phyloP scores from a whole-genome alignment of 2,888 invertebrate genomes.

The Drepanosiphum platanoidis region DNA sequence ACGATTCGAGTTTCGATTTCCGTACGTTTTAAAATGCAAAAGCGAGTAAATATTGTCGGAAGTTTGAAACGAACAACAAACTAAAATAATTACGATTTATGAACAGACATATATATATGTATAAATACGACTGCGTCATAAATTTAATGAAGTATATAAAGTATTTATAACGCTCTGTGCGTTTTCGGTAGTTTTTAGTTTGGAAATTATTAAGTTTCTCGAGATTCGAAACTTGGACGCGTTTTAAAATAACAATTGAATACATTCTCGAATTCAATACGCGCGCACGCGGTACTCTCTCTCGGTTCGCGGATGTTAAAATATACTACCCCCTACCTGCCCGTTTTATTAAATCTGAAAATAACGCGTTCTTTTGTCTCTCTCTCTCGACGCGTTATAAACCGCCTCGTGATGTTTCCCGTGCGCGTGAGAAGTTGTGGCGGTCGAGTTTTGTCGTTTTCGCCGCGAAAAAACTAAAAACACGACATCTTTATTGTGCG shows the following conservation, averaged over 20 bases:
- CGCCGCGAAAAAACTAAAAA: no score
- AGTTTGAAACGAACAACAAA: background rate
- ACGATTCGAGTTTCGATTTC: background rate
- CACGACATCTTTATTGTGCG: no score
- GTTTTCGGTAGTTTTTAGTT: background rate
- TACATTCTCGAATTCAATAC: background rate
- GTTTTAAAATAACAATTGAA: background rate
- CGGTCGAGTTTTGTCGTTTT: no score
- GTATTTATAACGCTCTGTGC: background rate
- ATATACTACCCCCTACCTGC: no score
- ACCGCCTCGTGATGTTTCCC: no score
- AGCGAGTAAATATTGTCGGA: background rate
- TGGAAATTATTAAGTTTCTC: background rate
- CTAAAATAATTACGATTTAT: conserved; percentile 8
- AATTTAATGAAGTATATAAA: background rate
- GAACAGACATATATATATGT: background rate
- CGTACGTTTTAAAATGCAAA: background rate
- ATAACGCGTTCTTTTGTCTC: no score
- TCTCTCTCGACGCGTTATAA: no score
- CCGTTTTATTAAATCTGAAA: no score
- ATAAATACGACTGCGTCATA: background rate
- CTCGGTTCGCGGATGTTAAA: background rate
- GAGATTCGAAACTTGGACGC: background rate
- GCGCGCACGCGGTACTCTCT: background rate
- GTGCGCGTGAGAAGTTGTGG: no score